Conservation (phyloP, 2,888 invertebrate species). For the Phoronis australis region DNA sequence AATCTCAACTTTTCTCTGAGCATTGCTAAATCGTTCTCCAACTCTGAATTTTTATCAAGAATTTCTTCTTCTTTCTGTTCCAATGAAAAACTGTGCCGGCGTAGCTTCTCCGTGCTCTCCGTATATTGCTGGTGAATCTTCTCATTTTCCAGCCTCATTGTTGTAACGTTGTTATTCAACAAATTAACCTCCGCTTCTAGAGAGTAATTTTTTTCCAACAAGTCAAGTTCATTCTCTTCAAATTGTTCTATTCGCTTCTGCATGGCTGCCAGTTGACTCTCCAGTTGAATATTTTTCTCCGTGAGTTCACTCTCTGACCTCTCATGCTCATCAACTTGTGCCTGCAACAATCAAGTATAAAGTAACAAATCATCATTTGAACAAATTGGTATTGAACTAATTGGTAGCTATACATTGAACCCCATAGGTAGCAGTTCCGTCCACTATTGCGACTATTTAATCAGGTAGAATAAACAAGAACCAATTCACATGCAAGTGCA, state of each 20-base stretch:
- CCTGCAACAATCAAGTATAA: constrained; percentile 4
- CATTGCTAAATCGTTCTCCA: too few species aligned
- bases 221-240: constrained; percentile 6
- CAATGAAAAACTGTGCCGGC: too few species aligned
- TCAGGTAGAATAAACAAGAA: too few species aligned
- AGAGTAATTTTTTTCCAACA: constrained; percentile 5
- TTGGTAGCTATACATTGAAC: too few species aligned
- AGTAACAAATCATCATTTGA: background rate
- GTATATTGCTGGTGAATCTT: background rate
- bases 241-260: constrained; percentile 7
- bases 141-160: background rate
- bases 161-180: constrained; percentile 6
- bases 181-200: constrained; percentile 10
- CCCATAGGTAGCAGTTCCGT: too few species aligned
- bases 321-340: constrained; percentile 1
- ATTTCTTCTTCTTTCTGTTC: too few species aligned
- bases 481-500: too few species aligned
- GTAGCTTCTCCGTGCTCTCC: constrained; percentile 4
- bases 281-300: constrained; percentile 4
- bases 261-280: constrained; percentile 4
- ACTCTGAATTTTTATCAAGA: too few species aligned
- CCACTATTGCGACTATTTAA: too few species aligned
- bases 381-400: too few species aligned
- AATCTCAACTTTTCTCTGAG: too few species aligned
- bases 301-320: constrained; percentile 13